A percentile compares a stretch with the other conserved stretches of the same genome.
These are phyloP conservation scores for Dione vanillae DNA, from an alignment of 2,888 invertebrate genomes.

Conservation along the genomic window DNA sequence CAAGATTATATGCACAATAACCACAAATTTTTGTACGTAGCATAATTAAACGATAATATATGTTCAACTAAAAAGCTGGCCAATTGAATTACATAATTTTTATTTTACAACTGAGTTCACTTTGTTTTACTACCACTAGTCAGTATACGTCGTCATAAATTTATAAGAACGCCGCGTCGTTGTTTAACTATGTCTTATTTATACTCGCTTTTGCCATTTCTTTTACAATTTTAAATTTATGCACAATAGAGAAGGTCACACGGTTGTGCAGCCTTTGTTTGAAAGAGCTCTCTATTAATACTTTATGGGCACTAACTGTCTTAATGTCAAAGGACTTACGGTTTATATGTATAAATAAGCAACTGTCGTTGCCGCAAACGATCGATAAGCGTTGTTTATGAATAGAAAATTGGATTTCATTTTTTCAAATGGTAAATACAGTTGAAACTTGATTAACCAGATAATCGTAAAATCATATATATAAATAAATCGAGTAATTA, in stretches of 20 bases:
- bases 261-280: conserved; percentile 18
- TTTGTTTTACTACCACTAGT: conserved; percentile 1
- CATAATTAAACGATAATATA: too few relatives aligned
- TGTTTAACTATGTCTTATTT: background rate
- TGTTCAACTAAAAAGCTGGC: too few relatives aligned
- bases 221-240: conserved; percentile 4
- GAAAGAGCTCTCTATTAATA: conserved; percentile 20
- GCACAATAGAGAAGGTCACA: conserved; percentile 16
- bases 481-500: too few relatives aligned
- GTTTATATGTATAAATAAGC: conserved; percentile 12
- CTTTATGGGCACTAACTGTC: background rate
- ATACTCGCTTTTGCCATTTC: conserved; percentile 20
- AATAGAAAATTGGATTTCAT: background rate
- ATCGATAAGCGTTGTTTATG: background rate
- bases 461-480: too few relatives aligned
- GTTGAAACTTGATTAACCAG: too few relatives aligned
- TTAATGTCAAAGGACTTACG: conserved; percentile 4
- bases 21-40: too few relatives aligned
- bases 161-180: background rate
- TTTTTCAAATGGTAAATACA: too few relatives aligned
- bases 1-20: too few relatives aligned
- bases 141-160: background rate
- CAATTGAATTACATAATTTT: too few relatives aligned
- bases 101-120: conserved; percentile 3
- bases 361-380: background rate